Evolutionary conservation across 2,797 vertebrate genomes (phyloP).

Genomic region (Poecile montanus): DNA sequence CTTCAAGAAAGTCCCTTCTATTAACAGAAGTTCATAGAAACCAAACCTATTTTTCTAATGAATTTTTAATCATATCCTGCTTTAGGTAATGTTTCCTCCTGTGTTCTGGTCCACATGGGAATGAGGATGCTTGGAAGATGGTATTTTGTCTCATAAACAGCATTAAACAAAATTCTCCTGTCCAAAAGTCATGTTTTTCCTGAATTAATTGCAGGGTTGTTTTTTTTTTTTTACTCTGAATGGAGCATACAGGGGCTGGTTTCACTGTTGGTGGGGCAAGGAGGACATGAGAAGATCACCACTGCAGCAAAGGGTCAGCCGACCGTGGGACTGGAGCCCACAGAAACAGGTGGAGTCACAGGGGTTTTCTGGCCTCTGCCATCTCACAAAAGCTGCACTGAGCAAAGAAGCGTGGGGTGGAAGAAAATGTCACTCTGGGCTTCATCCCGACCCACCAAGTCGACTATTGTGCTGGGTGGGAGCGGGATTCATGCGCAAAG

Average conservation of each 20-base stretch:
- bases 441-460: neutral
- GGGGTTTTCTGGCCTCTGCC: neutral
- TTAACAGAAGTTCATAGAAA: neutral
- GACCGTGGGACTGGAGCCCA: neutral
- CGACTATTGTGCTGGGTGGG: slow-evolving; percentile 20
- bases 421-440: slow-evolving; percentile 60
- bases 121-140: neutral
- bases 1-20: neutral
- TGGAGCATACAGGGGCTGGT: neutral
- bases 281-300: neutral
- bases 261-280: neutral
- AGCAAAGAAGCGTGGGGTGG: slow-evolving; percentile 44
- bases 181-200: neutral
- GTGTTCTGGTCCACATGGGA: neutral
- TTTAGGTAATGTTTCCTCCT: neutral
- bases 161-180: neutral
- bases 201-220: neutral
- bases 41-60: neutral
- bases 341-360: slow-evolving; percentile 13
- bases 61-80: neutral
- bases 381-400: slow-evolving; percentile 56
- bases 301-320: rapidly evolving
- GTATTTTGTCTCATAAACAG: neutral
- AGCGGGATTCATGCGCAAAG: neutral
- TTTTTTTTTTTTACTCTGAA: neutral